These are phyloP conservation scores for Muschampia plurimacula DNA, from an alignment of 2,888 invertebrate species.

Conservation along the genomic window DNA sequence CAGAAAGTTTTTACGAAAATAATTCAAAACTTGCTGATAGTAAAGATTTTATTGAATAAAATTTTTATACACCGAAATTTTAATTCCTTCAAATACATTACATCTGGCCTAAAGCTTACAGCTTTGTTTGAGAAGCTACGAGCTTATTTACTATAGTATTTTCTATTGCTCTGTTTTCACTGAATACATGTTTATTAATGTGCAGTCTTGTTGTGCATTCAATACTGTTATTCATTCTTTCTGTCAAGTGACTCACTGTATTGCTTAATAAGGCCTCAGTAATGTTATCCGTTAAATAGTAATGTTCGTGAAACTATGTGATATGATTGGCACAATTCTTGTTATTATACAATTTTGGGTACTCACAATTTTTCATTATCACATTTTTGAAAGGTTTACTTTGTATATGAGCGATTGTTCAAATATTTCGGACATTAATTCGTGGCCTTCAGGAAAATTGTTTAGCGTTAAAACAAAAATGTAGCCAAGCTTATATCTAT, in stretches of 20 bases:
- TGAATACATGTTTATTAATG: slow-evolving; percentile 20
- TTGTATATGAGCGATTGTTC: slow-evolving; percentile 16
- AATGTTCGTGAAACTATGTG: slow-evolving; percentile 39
- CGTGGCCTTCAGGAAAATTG: slow-evolving; percentile 4
- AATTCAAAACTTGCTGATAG: neutral
- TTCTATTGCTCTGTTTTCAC: slow-evolving; percentile 40
- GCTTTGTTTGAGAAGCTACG: slow-evolving; percentile 65
- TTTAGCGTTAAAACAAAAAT: neutral
- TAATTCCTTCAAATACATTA: slow-evolving; percentile 34
- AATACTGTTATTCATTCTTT: neutral
- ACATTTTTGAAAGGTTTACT: slow-evolving; percentile 58
- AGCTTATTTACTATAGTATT: slow-evolving; percentile 77
- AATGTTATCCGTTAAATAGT: slow-evolving; percentile 29
- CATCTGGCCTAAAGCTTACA: slow-evolving; percentile 68
- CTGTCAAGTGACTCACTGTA: neutral
- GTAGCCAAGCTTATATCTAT: neutral
- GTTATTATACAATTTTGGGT: slow-evolving; percentile 74
- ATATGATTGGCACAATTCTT: slow-evolving; percentile 52
- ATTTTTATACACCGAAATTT: slow-evolving; percentile 36
- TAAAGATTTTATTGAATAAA: slow-evolving; percentile 17
- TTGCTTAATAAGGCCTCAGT: slow-evolving; percentile 24
- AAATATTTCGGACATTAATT: neutral
- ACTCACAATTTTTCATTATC: slow-evolving; percentile 74
- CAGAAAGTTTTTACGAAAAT: neutral
- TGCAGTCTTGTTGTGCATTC: slow-evolving; percentile 3